Evolutionary conservation across 1,140 invertebrate genomes (phyloP).

Genomic region (Bombus confusus): DNA sequence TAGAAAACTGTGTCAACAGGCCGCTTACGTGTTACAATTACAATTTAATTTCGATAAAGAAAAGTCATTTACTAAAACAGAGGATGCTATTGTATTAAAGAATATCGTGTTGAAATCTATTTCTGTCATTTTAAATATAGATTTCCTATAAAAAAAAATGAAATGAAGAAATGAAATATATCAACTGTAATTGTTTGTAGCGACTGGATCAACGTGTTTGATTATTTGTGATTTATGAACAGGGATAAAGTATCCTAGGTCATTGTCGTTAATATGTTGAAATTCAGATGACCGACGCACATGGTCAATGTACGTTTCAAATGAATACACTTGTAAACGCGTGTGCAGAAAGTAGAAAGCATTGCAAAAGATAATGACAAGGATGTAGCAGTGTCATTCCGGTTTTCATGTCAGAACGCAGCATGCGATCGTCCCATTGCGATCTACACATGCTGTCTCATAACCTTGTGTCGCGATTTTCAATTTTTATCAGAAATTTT

Average conservation of each 20-base stretch:
- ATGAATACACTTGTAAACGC: conserved; percentile 40
- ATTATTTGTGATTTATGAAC: background rate
- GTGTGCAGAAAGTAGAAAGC: conserved; percentile 64
- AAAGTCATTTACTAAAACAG: background rate
- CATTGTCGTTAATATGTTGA: conserved; percentile 51
- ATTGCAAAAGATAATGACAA: conserved; percentile 56
- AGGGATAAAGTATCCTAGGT: conserved; percentile 1
- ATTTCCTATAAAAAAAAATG: background rate
- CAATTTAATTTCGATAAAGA: background rate
- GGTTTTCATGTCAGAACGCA: conserved; percentile 46
- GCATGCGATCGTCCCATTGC: conserved; percentile 34
- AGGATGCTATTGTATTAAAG: too few species aligned
- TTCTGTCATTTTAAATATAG: background rate
- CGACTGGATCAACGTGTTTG: background rate
- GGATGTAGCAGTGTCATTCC: conserved; percentile 42
- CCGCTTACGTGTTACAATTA: background rate
- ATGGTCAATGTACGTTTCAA: conserved; percentile 41
- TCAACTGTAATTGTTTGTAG: background rate
- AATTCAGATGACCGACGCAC: conserved; percentile 47
- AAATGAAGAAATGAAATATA: background rate
- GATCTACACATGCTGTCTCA: conserved; percentile 29
- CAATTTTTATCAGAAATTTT: background rate
- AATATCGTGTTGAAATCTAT: too few species aligned
- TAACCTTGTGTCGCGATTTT: background rate
- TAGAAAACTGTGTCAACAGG: conserved; percentile 1